Conservation (phyloP, 1,140 invertebrate genomes). For the Drosophila trapezifrons region DNA sequence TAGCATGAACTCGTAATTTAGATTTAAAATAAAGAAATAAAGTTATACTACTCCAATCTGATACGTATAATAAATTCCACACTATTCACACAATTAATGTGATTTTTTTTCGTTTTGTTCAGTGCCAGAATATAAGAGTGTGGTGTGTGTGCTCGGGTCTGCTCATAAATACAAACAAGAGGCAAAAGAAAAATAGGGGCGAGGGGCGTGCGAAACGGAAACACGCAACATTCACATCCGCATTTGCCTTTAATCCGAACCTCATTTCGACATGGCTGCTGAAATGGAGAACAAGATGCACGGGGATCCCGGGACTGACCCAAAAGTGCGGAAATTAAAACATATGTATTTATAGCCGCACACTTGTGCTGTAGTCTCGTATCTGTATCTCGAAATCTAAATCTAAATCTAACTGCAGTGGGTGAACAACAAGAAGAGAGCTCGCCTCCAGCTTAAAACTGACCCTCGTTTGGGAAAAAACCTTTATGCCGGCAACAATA, state of each 20-base stretch:
- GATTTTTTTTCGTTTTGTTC: constrained; percentile 7
- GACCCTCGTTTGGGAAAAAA: constrained; percentile 51
- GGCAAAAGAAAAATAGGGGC: constrained; percentile 7
- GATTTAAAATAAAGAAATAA: too few relatives aligned
- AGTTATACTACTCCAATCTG: neutral
- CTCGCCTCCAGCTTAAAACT: constrained; percentile 65
- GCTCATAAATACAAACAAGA: constrained; percentile 66
- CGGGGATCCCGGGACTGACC: constrained; percentile 61
- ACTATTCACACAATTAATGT: neutral
- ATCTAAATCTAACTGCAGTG: constrained; percentile 36
- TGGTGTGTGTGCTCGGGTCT: constrained; percentile 17
- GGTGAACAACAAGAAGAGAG: constrained; percentile 23
- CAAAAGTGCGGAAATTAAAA: constrained; percentile 83
- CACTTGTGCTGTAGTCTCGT: constrained; percentile 53
- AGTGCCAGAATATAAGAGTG: neutral
- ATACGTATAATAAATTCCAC: neutral
- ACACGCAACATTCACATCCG: constrained; percentile 71
- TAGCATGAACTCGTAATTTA: too few relatives aligned
- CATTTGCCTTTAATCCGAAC: constrained; percentile 71
- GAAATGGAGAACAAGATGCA: constrained; percentile 10
- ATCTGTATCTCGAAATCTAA: constrained; percentile 30
- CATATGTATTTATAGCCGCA: constrained; percentile 80
- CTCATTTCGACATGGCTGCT: constrained; percentile 52
- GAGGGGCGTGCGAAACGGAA: constrained; percentile 50
- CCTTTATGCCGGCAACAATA: constrained; percentile 34